Base-by-base conservation (phyloP, 2,113 vertebrate species). In the Ciconia stormi region DNA sequence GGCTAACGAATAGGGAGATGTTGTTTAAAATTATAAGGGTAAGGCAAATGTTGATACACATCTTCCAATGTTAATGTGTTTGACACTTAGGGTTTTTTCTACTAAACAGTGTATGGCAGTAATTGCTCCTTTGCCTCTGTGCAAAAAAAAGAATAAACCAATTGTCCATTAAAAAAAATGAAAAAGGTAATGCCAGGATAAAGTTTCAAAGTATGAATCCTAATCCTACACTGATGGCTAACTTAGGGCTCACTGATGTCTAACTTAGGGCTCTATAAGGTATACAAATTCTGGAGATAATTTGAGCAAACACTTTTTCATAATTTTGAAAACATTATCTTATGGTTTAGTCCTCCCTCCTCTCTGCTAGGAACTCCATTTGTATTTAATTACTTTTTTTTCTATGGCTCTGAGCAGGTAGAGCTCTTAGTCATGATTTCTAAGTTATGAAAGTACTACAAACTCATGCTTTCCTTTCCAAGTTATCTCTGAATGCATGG, bases 161-260 rank as follows among this genome's bases (percentile, higher is more conserved):
- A 11, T 26, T 63, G 2, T 74, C 5, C 4, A n/a, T 52, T 17
- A 55, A 44, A 49, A 27, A 4, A 49, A 27, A 4, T 7, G 0
- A n/a, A 9, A 27, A 32, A 52, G 34, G 12, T 34, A 74, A 62
- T 49, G 1, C 0, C 6, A 55, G 15, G 13, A 47, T 61, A 47
- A 87, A 11, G 2, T 72, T 93, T 87, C 29, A 92, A 74, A 26
- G 4, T n/a, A 16, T 27, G 20, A 50, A 53, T 46, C 9, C 4
- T 49, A 42, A 53, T n/a, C 42, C 38, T 77, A 32, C 2, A 42
- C 1, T 53, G 6, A 34, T 38, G 13, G 49, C 50, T 83, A 61
- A 34, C 0, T 73, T 6, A 63, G 23, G 9, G 6, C 2, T 70
- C 4, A 42, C 1, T 53, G 6, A 34, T 38, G 13, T 53, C 50